Evolutionary conservation across 1,140 invertebrate species (phyloP), one percentile per base, ranked within the genome.

Genomic region (Drosophila subobscura): DNA sequence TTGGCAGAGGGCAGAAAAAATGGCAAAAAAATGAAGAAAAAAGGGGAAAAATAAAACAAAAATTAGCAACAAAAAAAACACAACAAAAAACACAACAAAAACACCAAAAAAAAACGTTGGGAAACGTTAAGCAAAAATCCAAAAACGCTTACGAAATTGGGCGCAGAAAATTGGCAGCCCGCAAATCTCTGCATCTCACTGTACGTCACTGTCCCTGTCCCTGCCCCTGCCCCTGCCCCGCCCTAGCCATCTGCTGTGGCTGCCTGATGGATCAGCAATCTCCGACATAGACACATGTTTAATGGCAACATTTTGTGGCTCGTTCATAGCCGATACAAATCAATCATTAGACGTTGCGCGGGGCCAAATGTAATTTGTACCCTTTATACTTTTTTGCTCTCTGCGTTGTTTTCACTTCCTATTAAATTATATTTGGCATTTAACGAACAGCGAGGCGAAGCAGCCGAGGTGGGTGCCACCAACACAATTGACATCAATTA

Each of bases 381-480:
- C 81, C 81, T 70, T 88, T 85, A 20, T 20, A 20, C 1, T 20
- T 20, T 20, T 20, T 20, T 20, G 0, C 16, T 20, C 16, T 20
- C 16, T 1, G 77, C 81, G 16, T 85, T 85, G 81, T 85, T 85
- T 85, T 86, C 78, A 88, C 83, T 88, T 88, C 83, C 83, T 88
- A 79, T 83, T 88, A 88, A 88, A 88, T 88, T 89, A 88, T 88
- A 89, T 88, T 88, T 88, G 83, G 83, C 83, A 88, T 88, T 88
- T 88, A 89, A 76, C 79, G 83, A 76, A 63, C 46, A 20, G 16
- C 64, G 58, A 55, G 8, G 29, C 33, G 33, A 37, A 37, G 4
- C 7, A 20, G 16, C 16, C 50, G 53, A 61, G 67, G 83, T 88
- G 83, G 81, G 83, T 64, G 81, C 52, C 79, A 58, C 33, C 33